phyloP scores from a whole-genome alignment of 92 coral and sea anemone genomes.

The Siderastrea radians region DNA sequence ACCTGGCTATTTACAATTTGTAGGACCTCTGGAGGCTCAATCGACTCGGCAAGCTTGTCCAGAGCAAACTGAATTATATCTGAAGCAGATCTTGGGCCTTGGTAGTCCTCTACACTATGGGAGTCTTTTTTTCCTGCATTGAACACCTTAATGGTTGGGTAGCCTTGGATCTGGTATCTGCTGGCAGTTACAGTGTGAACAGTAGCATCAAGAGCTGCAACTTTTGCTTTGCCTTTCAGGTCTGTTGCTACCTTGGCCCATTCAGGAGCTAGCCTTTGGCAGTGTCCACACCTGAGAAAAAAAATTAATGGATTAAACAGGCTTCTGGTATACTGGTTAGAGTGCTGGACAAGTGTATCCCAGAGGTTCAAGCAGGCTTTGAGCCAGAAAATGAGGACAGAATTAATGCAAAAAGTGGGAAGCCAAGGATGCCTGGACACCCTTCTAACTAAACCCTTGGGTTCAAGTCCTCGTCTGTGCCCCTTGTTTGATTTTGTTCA shows the following conservation, averaged over 20 bases:
- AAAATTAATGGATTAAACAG: too few relatives aligned
- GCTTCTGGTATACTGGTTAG: too few relatives aligned
- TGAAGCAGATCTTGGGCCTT: conserved; percentile 89
- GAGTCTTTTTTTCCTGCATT: conserved; percentile 89
- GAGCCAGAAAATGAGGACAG: too few relatives aligned
- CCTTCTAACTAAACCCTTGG: too few relatives aligned
- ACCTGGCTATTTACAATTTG: conserved; percentile 71
- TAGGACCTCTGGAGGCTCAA: conserved; percentile 88
- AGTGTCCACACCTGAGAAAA: conserved; percentile 92
- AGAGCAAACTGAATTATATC: conserved; percentile 93
- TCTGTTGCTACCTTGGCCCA: conserved; percentile 97
- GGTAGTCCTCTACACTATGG: conserved; percentile 84
- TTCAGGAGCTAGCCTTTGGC: conserved; percentile 97
- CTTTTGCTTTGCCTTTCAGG: conserved; percentile 90
- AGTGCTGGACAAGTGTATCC: too few relatives aligned
- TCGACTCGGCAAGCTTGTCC: conserved; percentile 84
- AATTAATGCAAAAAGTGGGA: too few relatives aligned
- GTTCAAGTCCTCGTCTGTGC: too few relatives aligned
- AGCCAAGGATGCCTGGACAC: too few relatives aligned
- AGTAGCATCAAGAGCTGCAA: conserved; percentile 96
- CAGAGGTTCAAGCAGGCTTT: too few relatives aligned
- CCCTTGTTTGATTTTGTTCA: too few relatives aligned
- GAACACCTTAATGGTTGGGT: conserved; percentile 96
- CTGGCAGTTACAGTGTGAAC: conserved; percentile 85
- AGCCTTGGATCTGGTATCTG: conserved; percentile 93